These are phyloP conservation scores for Sialis lutaria DNA, from an alignment of 2,888 invertebrate genomes.

Conservation along the genomic window DNA sequence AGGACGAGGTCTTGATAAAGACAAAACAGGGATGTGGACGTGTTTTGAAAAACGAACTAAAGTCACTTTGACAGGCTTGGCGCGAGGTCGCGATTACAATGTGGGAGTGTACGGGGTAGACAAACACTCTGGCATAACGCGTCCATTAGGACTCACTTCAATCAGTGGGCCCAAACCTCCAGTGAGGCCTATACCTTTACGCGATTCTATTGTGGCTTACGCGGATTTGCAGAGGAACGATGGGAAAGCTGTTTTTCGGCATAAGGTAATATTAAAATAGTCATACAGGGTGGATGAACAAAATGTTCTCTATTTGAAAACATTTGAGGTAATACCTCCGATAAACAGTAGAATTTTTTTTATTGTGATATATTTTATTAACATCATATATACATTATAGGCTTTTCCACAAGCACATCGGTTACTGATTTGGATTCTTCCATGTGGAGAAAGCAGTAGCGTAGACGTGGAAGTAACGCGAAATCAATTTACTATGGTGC, in stretches of 20 bases:
- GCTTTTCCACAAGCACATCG: too few species aligned
- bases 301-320: background rate
- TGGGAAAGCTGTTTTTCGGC: slow-evolving; percentile 34
- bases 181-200: slow-evolving; percentile 21
- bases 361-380: too few species aligned
- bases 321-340: background rate
- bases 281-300: background rate
- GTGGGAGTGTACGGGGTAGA: slow-evolving; percentile 36
- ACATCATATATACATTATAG: too few species aligned
- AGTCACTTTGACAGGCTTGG: slow-evolving; percentile 27
- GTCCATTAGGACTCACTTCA: slow-evolving; percentile 27
- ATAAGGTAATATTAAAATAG: slow-evolving; percentile 25
- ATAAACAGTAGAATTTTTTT: too few species aligned
- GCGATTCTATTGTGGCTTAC: slow-evolving; percentile 28
- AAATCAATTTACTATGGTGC: too few species aligned
- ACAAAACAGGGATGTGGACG: too few species aligned
- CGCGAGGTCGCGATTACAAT: slow-evolving; percentile 28
- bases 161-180: slow-evolving; percentile 13
- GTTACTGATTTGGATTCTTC: too few species aligned
- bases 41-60: slow-evolving; percentile 31
- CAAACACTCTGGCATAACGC: slow-evolving; percentile 29
- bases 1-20: too few species aligned
- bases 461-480: too few species aligned
- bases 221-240: slow-evolving; percentile 31
- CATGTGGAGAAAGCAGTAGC: too few species aligned